Percentiles rank a stretch among this genome's conserved stretches.
Conservation (phyloP, 2,797 vertebrate genomes). For the Malurus leucopterus region DNA sequence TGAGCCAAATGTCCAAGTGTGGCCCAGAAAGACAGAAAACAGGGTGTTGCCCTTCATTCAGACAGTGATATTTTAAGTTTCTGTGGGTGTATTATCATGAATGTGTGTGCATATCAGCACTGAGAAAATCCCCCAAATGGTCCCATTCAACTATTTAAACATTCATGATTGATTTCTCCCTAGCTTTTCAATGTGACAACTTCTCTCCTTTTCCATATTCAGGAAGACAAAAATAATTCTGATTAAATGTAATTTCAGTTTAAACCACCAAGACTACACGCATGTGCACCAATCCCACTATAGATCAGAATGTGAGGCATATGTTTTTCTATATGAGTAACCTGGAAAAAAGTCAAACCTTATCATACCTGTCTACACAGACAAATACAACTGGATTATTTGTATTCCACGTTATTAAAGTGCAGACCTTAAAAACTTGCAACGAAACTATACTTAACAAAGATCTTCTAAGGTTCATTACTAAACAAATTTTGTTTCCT, state of each 20-base stretch:
- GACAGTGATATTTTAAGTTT: neutral
- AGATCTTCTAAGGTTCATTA: neutral
- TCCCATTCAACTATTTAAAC: neutral
- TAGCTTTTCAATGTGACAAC: neutral
- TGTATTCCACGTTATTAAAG: neutral
- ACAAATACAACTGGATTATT: neutral
- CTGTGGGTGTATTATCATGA: neutral
- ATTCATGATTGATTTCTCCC: neutral
- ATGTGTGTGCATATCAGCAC: neutral
- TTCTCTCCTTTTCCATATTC: neutral
- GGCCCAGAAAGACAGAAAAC: neutral
- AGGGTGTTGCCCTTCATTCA: neutral
- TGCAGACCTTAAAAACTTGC: neutral
- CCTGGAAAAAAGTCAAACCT: neutral
- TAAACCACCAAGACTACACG: neutral
- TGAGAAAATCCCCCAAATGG: neutral
- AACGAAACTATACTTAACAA: neutral
- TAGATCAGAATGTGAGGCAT: neutral
- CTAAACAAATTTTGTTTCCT: neutral
- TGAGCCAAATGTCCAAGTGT: neutral
- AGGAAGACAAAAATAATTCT: neutral
- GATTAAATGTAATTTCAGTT: neutral
- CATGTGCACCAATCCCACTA: neutral
- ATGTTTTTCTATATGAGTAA: neutral
- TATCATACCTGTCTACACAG: neutral